These are phyloP conservation scores for Listronotus oregonensis DNA, from an alignment of 1,140 invertebrate species.

Conservation along the genomic window DNA sequence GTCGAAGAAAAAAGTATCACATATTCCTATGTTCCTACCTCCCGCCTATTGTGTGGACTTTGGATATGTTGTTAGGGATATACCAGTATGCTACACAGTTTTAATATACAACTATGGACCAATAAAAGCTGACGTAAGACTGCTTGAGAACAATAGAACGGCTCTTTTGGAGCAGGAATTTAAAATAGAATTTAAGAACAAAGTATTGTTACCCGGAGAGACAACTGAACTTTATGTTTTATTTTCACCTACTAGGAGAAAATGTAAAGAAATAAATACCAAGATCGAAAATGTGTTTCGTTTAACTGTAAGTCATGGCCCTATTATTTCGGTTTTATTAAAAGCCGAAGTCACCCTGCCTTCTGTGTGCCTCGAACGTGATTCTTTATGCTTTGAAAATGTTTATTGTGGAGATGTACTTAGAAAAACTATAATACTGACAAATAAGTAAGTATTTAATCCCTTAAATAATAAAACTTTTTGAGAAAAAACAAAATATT, in stretches of 20 bases:
- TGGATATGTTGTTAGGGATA: constrained; percentile 52
- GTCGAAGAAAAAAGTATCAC: constrained; percentile 19
- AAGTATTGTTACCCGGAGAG: constrained; percentile 44
- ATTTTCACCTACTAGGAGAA: constrained; percentile 34
- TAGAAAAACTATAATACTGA: constrained; percentile 12
- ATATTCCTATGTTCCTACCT: constrained; percentile 52
- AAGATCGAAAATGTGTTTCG: constrained; percentile 28
- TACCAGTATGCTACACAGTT: constrained; percentile 44
- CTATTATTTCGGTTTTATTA: constrained; percentile 29
- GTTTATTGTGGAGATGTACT: constrained; percentile 21
- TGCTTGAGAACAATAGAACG: constrained; percentile 31
- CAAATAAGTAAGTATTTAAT: constrained; percentile 14
- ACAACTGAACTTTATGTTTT: constrained; percentile 45
- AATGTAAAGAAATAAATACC: constrained; percentile 8
- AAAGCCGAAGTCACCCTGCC: constrained; percentile 31
- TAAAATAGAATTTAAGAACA: constrained; percentile 45
- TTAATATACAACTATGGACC: constrained; percentile 56
- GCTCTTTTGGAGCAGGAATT: constrained; percentile 43
- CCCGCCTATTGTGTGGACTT: constrained; percentile 56
- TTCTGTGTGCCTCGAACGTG: neutral
- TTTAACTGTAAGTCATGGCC: constrained; percentile 41
- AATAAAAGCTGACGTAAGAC: constrained; percentile 41
- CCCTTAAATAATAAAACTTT: too few species aligned
- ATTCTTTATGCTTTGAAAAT: constrained; percentile 13
- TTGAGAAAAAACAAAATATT: too few species aligned